phyloP scores from a whole-genome alignment of 2,888 invertebrate genomes.

The Platycheirus rosarum region DNA sequence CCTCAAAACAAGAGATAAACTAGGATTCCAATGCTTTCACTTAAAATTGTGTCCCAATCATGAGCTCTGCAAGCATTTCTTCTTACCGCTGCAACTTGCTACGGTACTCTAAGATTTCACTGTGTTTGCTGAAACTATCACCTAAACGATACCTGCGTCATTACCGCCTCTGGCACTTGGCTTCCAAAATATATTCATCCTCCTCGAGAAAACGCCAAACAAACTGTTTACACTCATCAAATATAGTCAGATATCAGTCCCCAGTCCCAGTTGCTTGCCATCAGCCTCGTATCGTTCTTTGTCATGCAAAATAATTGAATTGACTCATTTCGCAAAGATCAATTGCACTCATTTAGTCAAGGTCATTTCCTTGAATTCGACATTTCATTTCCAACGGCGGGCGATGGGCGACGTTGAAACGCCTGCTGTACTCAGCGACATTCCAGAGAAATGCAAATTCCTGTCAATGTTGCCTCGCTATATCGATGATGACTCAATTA shows the following conservation, averaged over 20 bases:
- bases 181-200: too few relatives aligned
- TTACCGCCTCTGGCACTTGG: too few relatives aligned
- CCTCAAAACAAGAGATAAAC: too few relatives aligned
- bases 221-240: neutral
- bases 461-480: conserved; percentile 4
- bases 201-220: too few relatives aligned
- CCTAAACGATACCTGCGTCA: too few relatives aligned
- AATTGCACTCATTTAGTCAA: conserved; percentile 45
- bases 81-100: too few relatives aligned
- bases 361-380: conserved; percentile 46
- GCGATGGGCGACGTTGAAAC: too few relatives aligned
- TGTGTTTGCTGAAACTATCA: too few relatives aligned
- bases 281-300: conserved; percentile 3
- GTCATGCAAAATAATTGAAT: conserved; percentile 22
- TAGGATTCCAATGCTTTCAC: too few relatives aligned
- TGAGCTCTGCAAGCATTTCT: too few relatives aligned
- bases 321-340: conserved; percentile 41
- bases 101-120: too few relatives aligned
- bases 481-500: conserved; percentile 67
- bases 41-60: too few relatives aligned
- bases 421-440: conserved; percentile 26
- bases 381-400: conserved; percentile 10
- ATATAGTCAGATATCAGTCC: neutral
- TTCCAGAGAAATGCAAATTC: conserved; percentile 57
- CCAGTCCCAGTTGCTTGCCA: neutral